Evolutionary conservation across 1,140 invertebrate genomes (phyloP), one percentile per base, ranked within the genome.

Genomic region (Ips typographus): DNA sequence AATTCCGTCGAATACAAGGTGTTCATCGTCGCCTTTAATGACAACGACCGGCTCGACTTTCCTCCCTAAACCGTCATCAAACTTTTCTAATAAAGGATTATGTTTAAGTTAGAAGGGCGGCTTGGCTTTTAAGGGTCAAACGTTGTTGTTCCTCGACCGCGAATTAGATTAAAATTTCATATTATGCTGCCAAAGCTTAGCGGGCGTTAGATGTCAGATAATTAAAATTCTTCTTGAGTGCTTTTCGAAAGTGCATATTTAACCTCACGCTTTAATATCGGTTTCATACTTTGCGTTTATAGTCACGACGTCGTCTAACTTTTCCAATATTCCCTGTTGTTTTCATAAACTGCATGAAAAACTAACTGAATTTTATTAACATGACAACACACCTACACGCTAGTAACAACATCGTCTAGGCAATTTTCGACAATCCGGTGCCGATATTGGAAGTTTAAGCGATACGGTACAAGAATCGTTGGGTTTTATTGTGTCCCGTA

Each of bases 11-110:
- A 63, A 52, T 63, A 63, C 61, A 52, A 63, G 61, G 61, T 63
- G 61, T 51, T 63, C 47, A 63, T 63, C n/a, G 47, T 49, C 42
- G 61, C 36, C 53, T 52, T 52, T 63, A 63, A 63, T 63, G 47
- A 63, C 47, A 47, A 47, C 22, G 59, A 4, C 6, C 43, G 36
- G n/a, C 4, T 8, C 47, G 44, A 61, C 40, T 40, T 59, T 59
- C 7, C n/a, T 59, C 40, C 41, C 37, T 40, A 61, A 38, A 47
- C 3, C 40, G 38, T 49, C 56, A 47, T 36, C 2, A 61, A 61
- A 61, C 59, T 61, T 61, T 61, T 40, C 57, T 61, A 61, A 61
- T 61, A 61, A 47, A 61, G 43, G 43, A 61, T 61, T 61, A 22
- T 49, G 40, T 61, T 61, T 44, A 61, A 61, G 38, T 59, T 59